Evolutionary conservation across 2,888 invertebrate genomes (phyloP), one percentile per base, ranked within the genome.

Genomic region (Lymantria dispar): DNA sequence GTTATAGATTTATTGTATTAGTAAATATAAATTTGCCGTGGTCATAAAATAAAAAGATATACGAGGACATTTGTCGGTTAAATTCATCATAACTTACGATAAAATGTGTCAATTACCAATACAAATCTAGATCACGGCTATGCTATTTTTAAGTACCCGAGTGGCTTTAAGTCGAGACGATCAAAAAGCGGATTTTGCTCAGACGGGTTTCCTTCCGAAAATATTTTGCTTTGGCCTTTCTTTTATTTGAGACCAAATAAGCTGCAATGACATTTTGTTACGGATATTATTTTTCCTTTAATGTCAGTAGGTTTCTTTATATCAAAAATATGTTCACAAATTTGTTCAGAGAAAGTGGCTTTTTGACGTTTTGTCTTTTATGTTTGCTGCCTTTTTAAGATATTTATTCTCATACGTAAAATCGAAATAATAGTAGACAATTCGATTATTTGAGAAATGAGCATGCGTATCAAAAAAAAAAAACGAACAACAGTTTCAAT

Each of bases 251-350:
- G 39, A 45, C 30, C 45, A 38, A 45, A 39, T 39, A 39, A 39
- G 31, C 11, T 12, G 14, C 10, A 29, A 30, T 14, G 41, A 15
- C 33, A 33, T 47, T 47, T 12, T 36, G 22, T 33, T 47, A 41
- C 15, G 37, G 29, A 47, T 42, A 47, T 42, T 41, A 48, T 43
- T 43, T 48, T 48, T 43, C 14, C 30, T 47, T 43, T 29, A 33
- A 41, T 38, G 14, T 40, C 37, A 29, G 37, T 38, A 40, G n/a
- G 39, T 40, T 47, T 47, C 22, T 47, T 22, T 22, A 15, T 14
- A 14, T 12, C n/a, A 41, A 36, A 30, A 33, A 40, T 47, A 8
- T 41, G 40, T 33, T 8, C 8, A 13, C 7, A 14, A 14, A 44
- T 44, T 14, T 44, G 14, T 45, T 45, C n/a, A 22, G 38, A n/a